Evolutionary conservation across 2,113 vertebrate species (phyloP).

Genomic region (Pollachius pollachius): DNA sequence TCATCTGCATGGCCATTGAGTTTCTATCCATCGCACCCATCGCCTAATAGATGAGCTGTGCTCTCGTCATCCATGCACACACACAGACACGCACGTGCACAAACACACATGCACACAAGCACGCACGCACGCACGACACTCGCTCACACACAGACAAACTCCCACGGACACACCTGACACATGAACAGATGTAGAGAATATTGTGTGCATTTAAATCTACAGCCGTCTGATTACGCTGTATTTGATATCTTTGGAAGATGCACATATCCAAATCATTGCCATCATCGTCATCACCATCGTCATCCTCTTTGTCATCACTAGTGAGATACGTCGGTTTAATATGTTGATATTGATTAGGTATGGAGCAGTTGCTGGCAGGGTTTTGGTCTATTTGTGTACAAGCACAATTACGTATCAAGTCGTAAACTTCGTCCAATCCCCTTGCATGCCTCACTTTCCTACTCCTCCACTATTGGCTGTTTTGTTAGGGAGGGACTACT

Average conservation of each 20-base stretch:
- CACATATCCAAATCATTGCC: conserved; percentile 32
- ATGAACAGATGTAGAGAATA: conserved; percentile 27
- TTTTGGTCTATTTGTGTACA: conserved; percentile 63
- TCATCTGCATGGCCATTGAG: conserved; percentile 68
- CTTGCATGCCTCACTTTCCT: conserved; percentile 57
- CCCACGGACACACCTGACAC: conserved; percentile 7
- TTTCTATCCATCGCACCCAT: conserved; percentile 58
- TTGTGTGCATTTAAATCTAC: conserved; percentile 38
- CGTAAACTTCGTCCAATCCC: conserved; percentile 26
- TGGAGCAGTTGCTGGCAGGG: conserved; percentile 48
- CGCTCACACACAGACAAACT: conserved; percentile 9
- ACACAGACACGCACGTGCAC: conserved; percentile 8
- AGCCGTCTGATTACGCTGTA: conserved; percentile 34
- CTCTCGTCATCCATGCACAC: conserved; percentile 45
- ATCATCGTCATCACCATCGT: conserved; percentile 15
- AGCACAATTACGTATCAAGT: conserved; percentile 54
- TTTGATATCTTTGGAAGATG: conserved; percentile 31
- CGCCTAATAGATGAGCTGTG: conserved; percentile 65
- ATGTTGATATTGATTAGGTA: conserved; percentile 54
- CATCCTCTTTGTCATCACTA: conserved; percentile 35
- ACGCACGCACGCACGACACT: conserved; percentile 9
- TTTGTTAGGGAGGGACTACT: conserved; percentile 39
- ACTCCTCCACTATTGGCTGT: conserved; percentile 45
- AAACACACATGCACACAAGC: conserved; percentile 15
- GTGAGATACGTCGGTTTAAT: conserved; percentile 47